These are phyloP conservation scores for Pheosia gnoma DNA, from an alignment of 2,888 invertebrate species.

Conservation along the genomic window DNA sequence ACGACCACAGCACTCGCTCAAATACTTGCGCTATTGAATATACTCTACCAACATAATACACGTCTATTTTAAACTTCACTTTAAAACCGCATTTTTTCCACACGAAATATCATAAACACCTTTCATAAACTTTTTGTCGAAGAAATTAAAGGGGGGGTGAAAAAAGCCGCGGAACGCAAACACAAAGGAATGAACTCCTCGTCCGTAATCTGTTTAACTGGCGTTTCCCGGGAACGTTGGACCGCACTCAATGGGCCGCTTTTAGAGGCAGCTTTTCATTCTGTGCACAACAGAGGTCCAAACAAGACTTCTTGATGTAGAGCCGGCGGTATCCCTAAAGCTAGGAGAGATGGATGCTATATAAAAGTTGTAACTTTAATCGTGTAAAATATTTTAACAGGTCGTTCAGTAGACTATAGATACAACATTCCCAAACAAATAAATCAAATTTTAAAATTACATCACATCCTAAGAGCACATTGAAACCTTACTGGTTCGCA, in stretches of 20 bases:
- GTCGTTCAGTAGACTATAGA: too few relatives aligned
- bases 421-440: too few relatives aligned
- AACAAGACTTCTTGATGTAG: conserved; percentile 39
- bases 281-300: conserved; percentile 27
- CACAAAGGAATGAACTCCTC: conserved; percentile 46
- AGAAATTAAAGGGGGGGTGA: conserved; percentile 32
- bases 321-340: conserved; percentile 20
- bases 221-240: conserved; percentile 44
- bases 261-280: conserved; percentile 38
- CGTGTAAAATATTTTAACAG: too few relatives aligned
- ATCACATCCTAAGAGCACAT: too few relatives aligned
- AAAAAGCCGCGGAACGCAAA: conserved; percentile 36
- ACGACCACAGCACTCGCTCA: too few relatives aligned
- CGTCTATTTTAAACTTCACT: not conserved
- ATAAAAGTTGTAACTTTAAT: not conserved
- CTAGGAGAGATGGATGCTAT: conserved; percentile 7
- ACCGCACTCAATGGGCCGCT: conserved; percentile 47
- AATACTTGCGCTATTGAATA: too few relatives aligned
- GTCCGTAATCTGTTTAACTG: conserved; percentile 51
- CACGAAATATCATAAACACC: conserved; percentile 5
- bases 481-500: too few relatives aligned
- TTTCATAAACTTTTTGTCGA: conserved; percentile 33
- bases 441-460: too few relatives aligned
- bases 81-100: not conserved
- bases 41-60: too few relatives aligned